Evolutionary conservation across 2,113 vertebrate genomes (phyloP).

Genomic region (Zosterops hypoxanthus): DNA sequence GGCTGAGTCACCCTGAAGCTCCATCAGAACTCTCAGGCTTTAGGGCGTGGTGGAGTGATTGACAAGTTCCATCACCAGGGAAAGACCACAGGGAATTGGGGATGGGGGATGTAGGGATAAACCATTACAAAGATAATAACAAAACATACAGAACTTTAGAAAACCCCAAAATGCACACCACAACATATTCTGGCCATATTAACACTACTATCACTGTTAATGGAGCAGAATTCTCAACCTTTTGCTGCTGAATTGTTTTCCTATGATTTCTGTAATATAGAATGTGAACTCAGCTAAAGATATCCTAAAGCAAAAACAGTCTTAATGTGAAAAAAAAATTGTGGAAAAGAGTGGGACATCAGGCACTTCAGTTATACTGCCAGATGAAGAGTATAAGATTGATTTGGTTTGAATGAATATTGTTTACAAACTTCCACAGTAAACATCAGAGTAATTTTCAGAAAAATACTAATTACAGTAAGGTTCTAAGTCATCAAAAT

Average conservation of each 20-base stretch:
- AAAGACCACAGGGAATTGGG: no score
- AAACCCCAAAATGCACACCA: no score
- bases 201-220: not conserved
- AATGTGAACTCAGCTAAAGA: not conserved
- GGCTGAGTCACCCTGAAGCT: no score
- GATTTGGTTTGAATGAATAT: not conserved
- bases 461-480: not conserved
- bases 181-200: not conserved
- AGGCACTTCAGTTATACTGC: not conserved
- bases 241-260: not conserved
- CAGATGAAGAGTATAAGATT: not conserved
- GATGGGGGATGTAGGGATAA: no score
- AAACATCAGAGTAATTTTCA: not conserved
- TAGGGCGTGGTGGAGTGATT: no score
- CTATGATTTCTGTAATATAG: not conserved
- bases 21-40: no score
- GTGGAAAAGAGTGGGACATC: not conserved
- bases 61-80: no score
- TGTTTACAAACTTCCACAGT: not conserved
- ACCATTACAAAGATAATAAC: no score
- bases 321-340: not conserved
- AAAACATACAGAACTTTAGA: no score
- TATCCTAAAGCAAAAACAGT: not conserved
- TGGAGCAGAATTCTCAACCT: not conserved
- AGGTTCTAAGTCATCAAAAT: not conserved